Conservation (phyloP, 2,797 vertebrate species). For the Gobio occitaniae region DNA sequence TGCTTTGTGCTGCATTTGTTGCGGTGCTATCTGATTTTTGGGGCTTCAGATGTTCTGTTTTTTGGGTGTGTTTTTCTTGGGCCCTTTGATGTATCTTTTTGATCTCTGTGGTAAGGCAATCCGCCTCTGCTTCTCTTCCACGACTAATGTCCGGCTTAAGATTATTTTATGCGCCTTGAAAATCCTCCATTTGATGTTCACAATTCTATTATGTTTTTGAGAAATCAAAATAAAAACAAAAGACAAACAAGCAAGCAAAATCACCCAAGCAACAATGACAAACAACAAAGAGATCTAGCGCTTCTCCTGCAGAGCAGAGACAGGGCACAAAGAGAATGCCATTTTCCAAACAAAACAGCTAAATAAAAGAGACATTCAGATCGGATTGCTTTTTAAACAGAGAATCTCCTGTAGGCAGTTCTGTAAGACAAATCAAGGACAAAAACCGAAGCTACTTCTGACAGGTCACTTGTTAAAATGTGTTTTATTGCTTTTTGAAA, state of each 20-base stretch:
- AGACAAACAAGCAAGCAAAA: slow-evolving; percentile 13
- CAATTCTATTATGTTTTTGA: slow-evolving; percentile 46
- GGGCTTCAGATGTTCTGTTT: slow-evolving; percentile 39
- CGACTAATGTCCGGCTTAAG: slow-evolving; percentile 36
- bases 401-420: slow-evolving; percentile 12
- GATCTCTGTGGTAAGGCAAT: slow-evolving; percentile 47
- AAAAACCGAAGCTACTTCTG: slow-evolving; percentile 43
- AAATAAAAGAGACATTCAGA: slow-evolving; percentile 36
- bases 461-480: slow-evolving; percentile 32
- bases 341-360: slow-evolving; percentile 38
- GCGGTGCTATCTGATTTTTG: slow-evolving; percentile 18
- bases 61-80: slow-evolving; percentile 23
- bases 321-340: background rate
- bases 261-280: slow-evolving; percentile 16
- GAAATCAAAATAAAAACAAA: slow-evolving; percentile 34
- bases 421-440: slow-evolving; percentile 49
- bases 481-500: slow-evolving; percentile 27
- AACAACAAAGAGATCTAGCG: slow-evolving; percentile 39
- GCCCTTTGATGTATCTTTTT: slow-evolving; percentile 58
- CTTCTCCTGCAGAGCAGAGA: slow-evolving; percentile 23
- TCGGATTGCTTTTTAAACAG: slow-evolving; percentile 22
- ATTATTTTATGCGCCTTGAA: slow-evolving; percentile 21
- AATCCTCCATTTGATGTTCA: slow-evolving; percentile 45
- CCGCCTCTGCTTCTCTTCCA: slow-evolving; percentile 26
- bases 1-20: slow-evolving; percentile 30